phyloP scores from a whole-genome alignment of 2,888 invertebrate genomes.

The Melolontha melolontha region DNA sequence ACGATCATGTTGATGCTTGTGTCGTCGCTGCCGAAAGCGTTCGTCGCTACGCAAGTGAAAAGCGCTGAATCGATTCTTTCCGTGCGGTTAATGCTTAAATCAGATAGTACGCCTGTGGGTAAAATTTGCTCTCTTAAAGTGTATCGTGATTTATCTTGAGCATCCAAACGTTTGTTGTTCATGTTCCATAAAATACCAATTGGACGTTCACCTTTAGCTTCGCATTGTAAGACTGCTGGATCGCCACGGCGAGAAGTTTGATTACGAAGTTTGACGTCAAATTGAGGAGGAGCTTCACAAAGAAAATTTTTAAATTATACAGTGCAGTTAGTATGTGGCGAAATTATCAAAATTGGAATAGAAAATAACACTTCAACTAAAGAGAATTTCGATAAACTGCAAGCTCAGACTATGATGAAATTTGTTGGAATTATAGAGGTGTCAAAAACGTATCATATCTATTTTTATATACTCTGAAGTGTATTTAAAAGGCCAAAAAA shows the following conservation, averaged over 20 bases:
- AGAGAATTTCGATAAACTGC: too few relatives aligned
- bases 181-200: constrained; percentile 96
- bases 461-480: too few relatives aligned
- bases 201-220: constrained; percentile 94
- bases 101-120: constrained; percentile 88
- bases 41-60: constrained; percentile 92
- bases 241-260: constrained; percentile 92
- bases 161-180: constrained; percentile 91
- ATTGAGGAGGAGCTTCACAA: constrained; percentile 86
- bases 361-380: too few relatives aligned
- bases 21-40: constrained; percentile 93
- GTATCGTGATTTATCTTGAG: constrained; percentile 90
- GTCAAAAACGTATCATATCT: too few relatives aligned
- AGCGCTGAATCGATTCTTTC: constrained; percentile 90
- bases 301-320: neutral
- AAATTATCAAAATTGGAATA: too few relatives aligned
- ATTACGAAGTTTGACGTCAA: constrained; percentile 91
- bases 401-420: too few relatives aligned
- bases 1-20: constrained; percentile 96
- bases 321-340: too few relatives aligned
- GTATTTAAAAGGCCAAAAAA: too few relatives aligned
- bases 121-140: constrained; percentile 90
- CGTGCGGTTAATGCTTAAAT: constrained; percentile 89
- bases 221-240: constrained; percentile 91
- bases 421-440: too few relatives aligned